phyloP scores from a whole-genome alignment of 1,140 invertebrate species.

The Lepidurus packardi region DNA sequence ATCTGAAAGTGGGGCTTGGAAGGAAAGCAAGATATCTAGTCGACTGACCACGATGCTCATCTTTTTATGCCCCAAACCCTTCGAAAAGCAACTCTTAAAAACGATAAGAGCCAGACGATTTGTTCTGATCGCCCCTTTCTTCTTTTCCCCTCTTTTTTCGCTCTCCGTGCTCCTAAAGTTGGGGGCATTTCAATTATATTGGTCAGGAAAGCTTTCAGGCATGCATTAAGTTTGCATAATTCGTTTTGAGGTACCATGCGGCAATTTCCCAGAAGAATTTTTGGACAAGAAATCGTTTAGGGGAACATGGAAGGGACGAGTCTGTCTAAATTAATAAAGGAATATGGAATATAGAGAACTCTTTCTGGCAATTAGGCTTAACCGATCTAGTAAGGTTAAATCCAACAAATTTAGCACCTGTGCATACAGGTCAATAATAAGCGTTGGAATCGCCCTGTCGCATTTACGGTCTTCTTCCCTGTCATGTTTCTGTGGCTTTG shows the following conservation, averaged over 20 bases:
- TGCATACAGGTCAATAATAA: not conserved
- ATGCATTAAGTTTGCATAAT: slow-evolving; percentile 22
- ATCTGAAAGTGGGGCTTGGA: not conserved
- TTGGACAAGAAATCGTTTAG: not conserved
- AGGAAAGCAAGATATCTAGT: not conserved
- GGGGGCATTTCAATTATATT: not conserved
- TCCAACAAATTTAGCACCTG: not conserved
- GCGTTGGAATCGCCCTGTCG: too few species aligned
- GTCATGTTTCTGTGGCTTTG: not conserved
- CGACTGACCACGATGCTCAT: slow-evolving; percentile 20
- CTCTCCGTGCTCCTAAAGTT: not conserved
- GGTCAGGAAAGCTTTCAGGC: slow-evolving; percentile 13
- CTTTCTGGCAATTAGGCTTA: not conserved
- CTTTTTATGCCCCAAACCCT: slow-evolving; percentile 7
- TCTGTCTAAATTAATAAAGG: too few species aligned
- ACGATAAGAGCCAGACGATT: slow-evolving; percentile 4
- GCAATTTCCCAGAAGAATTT: not conserved
- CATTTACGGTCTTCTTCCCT: not conserved
- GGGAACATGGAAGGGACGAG: too few species aligned
- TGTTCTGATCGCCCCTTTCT: not conserved
- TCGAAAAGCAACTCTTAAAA: not conserved
- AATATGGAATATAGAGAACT: not conserved
- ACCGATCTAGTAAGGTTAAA: not conserved
- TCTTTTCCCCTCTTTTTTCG: not conserved
- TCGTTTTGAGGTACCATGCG: not conserved